Conservation (phyloP, 2,113 vertebrate genomes). For the Coptodon bakossiorum region DNA sequence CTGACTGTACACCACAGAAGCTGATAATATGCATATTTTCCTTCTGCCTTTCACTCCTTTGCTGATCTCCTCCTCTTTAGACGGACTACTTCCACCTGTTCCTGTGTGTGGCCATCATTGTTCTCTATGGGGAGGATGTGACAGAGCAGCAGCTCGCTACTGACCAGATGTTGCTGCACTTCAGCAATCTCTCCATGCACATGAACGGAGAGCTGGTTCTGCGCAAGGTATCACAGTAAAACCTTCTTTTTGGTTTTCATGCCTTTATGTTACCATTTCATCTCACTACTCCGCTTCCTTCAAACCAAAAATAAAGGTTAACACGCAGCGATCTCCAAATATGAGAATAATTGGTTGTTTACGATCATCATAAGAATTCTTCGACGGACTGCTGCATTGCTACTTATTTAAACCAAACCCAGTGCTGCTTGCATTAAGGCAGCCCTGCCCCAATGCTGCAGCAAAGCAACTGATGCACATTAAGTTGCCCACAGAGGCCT, state of each 20-base stretch:
- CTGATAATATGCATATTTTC: background rate
- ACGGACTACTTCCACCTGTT: slow-evolving; percentile 99
- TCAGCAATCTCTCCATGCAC: slow-evolving; percentile 95
- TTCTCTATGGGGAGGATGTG: slow-evolving; percentile 92
- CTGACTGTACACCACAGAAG: background rate
- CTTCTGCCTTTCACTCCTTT: background rate
- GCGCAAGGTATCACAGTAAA: slow-evolving; percentile 78
- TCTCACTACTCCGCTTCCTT: background rate
- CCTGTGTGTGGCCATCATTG: slow-evolving; percentile 93
- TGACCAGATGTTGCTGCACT: slow-evolving; percentile 97
- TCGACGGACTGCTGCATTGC: background rate
- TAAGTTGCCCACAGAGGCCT: slow-evolving; percentile 14
- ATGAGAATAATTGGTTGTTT: background rate
- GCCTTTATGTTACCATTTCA: background rate
- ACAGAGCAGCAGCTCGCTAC: slow-evolving; percentile 89
- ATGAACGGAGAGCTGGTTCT: slow-evolving; percentile 97
- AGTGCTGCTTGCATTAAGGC: background rate
- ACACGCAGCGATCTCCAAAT: background rate
- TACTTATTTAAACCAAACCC: background rate
- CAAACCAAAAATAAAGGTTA: background rate
- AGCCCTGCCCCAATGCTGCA: background rate
- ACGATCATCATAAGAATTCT: background rate
- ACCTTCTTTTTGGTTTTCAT: background rate
- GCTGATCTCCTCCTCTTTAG: slow-evolving; percentile 55
- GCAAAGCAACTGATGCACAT: background rate